Evolutionary conservation across 2,797 vertebrate genomes (phyloP).

Genomic region (Sebastes kiyomatsui): DNA sequence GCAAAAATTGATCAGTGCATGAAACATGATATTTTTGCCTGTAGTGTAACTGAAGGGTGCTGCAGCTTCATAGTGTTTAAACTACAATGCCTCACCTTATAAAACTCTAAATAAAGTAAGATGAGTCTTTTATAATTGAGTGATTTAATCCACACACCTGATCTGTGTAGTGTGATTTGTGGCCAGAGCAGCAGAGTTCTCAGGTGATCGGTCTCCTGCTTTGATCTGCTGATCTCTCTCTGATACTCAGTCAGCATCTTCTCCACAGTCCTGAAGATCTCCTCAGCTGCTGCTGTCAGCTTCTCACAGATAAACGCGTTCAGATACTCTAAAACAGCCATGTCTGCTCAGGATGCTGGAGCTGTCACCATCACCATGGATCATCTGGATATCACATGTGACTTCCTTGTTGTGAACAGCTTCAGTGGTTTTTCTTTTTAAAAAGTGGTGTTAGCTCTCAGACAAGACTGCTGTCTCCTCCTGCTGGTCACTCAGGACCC

Average conservation of each 20-base stretch:
- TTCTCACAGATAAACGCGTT: neutral
- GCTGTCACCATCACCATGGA: neutral
- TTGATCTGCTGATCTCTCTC: constrained; percentile 16
- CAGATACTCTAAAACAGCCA: neutral
- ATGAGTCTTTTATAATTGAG: too few species aligned
- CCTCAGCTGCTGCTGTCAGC: constrained; percentile 14
- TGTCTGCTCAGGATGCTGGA: neutral
- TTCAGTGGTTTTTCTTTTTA: neutral
- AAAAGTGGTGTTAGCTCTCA: neutral
- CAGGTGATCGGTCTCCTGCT: constrained; percentile 18
- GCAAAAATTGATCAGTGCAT: too few species aligned
- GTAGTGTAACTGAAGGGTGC: neutral
- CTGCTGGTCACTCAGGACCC: neutral
- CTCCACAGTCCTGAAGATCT: constrained; percentile 31
- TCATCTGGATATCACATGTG: neutral
- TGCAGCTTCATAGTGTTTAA: neutral
- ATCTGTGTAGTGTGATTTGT: neutral
- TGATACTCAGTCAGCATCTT: constrained; percentile 4
- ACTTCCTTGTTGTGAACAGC: neutral
- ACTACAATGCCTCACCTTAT: too few species aligned
- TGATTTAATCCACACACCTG: neutral
- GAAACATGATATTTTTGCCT: too few species aligned
- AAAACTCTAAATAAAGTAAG: too few species aligned
- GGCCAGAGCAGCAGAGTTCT: neutral
- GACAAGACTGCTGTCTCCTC: neutral